Evolutionary conservation across 2,888 invertebrate genomes (phyloP).

Genomic region (Keiferia lycopersicella): DNA sequence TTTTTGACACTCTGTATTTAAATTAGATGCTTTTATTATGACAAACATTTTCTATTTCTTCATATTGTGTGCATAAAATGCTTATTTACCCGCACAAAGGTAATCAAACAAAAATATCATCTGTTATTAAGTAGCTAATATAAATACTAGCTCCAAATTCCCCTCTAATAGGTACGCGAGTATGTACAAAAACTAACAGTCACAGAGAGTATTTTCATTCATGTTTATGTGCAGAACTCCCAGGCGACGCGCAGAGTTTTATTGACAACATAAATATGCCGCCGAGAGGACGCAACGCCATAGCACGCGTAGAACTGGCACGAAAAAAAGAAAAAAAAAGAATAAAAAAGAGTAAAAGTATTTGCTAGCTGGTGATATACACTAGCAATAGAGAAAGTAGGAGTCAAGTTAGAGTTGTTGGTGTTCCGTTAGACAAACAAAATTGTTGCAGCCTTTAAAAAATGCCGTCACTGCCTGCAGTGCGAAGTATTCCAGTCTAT

Average conservation of each 20-base stretch:
- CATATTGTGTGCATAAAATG: no score
- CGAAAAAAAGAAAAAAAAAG: background rate
- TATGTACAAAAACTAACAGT: conserved; percentile 25
- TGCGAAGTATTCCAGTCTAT: no score
- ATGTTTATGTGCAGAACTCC: conserved; percentile 63
- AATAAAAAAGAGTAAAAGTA: no score
- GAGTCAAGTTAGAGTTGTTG: background rate
- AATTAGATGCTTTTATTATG: no score
- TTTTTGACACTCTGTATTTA: no score
- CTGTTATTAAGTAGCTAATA: conserved; percentile 7
- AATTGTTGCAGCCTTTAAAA: no score
- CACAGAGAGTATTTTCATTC: conserved; percentile 60
- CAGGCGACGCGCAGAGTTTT: conserved; percentile 58
- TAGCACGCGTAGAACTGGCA: conserved; percentile 40
- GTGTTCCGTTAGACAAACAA: background rate
- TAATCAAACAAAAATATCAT: background rate
- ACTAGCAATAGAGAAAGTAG: background rate
- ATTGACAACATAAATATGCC: conserved; percentile 73
- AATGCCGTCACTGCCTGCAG: no score
- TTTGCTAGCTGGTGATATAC: background rate
- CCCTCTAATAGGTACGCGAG: background rate
- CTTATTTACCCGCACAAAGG: no score
- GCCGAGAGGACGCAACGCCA: conserved; percentile 34
- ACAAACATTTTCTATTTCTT: no score
- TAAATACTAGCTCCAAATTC: conserved; percentile 1